These are phyloP conservation scores for Heterodera carotae DNA, from an alignment of 1,140 invertebrate genomes.

Conservation along the genomic window DNA sequence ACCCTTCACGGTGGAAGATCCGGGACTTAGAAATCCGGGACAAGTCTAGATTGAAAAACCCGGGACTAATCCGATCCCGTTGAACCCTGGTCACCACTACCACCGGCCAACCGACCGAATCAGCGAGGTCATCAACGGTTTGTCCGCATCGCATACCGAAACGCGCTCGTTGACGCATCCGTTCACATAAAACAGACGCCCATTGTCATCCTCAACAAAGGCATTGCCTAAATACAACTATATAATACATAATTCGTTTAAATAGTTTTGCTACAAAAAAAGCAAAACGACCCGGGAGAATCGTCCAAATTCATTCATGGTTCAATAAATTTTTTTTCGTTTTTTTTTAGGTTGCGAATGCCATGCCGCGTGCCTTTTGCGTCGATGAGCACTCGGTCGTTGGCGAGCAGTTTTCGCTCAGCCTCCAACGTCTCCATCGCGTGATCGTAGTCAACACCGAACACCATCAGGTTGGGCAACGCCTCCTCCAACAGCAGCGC, in stretches of 20 bases:
- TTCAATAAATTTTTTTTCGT: no score
- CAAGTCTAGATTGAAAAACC: no score
- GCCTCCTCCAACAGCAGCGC: slow-evolving; percentile 66
- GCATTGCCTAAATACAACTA: slow-evolving; percentile 56
- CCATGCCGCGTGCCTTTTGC: slow-evolving; percentile 60
- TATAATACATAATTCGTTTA: no score
- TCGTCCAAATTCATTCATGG: no score
- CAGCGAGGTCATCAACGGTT: slow-evolving; percentile 56
- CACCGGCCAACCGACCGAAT: slow-evolving; percentile 44
- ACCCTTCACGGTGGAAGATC: no score
- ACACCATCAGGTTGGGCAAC: slow-evolving; percentile 63
- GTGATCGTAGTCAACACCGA: slow-evolving; percentile 65
- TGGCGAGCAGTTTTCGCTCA: slow-evolving; percentile 51
- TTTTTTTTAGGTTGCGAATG: no score
- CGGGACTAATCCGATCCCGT: no score
- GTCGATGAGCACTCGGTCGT: slow-evolving; percentile 58
- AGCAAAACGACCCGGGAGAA: no score
- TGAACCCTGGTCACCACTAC: no score
- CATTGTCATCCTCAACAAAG: slow-evolving; percentile 63
- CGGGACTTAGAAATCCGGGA: no score
- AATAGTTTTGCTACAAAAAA: no score
- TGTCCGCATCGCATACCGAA: slow-evolving; percentile 58
- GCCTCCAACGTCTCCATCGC: slow-evolving; percentile 50
- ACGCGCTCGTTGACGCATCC: slow-evolving; percentile 55
- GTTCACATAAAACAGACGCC: slow-evolving; percentile 57